Conservation (phyloP, 2,888 invertebrate genomes). For the Mellilla xanthometata region DNA sequence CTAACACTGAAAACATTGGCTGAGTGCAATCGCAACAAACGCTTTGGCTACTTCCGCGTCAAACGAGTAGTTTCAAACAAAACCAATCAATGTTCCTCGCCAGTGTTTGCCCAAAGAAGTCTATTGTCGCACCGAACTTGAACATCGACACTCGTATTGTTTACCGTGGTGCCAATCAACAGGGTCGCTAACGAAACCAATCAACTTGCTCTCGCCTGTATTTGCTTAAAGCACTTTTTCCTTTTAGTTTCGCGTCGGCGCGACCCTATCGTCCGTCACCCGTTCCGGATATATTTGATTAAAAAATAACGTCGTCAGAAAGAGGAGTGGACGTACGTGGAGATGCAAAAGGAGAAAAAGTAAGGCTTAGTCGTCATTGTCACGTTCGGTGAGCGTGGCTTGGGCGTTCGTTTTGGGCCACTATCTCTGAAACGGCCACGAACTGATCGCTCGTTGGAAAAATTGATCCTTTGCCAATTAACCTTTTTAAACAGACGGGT, state of each 20-base stretch:
- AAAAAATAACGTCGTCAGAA: conserved; percentile 84
- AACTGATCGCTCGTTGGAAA: conserved; percentile 44
- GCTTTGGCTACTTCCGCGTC: conserved; percentile 32
- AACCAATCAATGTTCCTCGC: conserved; percentile 55
- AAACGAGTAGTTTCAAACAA: conserved; percentile 48
- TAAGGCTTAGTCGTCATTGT: conserved; percentile 77
- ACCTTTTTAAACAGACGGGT: conserved; percentile 34
- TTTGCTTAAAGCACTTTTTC: conserved; percentile 80
- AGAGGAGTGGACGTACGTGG: conserved; percentile 59
- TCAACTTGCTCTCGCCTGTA: conserved; percentile 82
- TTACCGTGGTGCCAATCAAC: conserved; percentile 80
- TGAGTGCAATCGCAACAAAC: conserved; percentile 24
- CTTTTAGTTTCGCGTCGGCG: conserved; percentile 75
- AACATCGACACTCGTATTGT: conserved; percentile 75
- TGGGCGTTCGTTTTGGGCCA: conserved; percentile 65
- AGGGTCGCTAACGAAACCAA: conserved; percentile 82
- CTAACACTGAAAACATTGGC: conserved; percentile 45
- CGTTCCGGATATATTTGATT: conserved; percentile 83
- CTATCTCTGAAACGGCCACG: conserved; percentile 61
- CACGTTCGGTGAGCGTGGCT: conserved; percentile 58
- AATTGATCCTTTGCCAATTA: conserved; percentile 36
- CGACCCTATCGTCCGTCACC: conserved; percentile 81
- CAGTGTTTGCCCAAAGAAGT: conserved; percentile 61
- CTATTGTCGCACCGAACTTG: conserved; percentile 77
- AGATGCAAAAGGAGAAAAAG: conserved; percentile 73